Percentiles rank a stretch among this genome's conserved stretches.
These are phyloP conservation scores for Erythrolamprus reginae DNA, from an alignment of 2,113 vertebrate species.

Conservation along the genomic window DNA sequence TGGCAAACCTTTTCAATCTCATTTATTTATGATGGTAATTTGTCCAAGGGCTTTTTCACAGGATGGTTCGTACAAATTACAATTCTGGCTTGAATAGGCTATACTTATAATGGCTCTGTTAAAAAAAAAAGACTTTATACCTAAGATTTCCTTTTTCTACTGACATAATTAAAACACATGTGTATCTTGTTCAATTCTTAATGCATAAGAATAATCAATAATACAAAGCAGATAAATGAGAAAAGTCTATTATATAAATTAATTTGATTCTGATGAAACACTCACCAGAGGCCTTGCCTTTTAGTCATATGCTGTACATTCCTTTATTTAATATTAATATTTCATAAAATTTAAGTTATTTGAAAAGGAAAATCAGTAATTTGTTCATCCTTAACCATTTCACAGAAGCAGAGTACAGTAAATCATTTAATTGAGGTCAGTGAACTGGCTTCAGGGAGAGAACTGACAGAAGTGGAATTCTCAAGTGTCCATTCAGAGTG, in stretches of 20 bases:
- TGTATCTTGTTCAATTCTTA: not conserved
- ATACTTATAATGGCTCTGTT: not conserved
- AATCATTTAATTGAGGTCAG: not conserved
- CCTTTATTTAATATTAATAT: not conserved
- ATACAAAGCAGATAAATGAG: not conserved
- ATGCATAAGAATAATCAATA: not conserved
- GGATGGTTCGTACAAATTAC: not conserved
- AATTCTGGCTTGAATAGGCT: not conserved
- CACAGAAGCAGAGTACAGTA: not conserved
- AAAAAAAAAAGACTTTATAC: not conserved
- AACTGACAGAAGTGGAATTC: not conserved
- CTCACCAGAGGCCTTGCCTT: not conserved
- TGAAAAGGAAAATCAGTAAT: not conserved
- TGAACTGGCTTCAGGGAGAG: not conserved
- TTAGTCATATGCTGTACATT: not conserved
- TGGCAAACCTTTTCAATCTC: not conserved
- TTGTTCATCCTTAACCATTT: not conserved
- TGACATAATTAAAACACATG: not conserved
- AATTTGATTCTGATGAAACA: not conserved
- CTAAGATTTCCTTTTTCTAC: not conserved
- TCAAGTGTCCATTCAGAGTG: not conserved
- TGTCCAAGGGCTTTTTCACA: not conserved
- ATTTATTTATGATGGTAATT: not conserved
- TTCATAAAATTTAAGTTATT: not conserved
- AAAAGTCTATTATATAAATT: not conserved